Percentiles rank a stretch among this genome's conserved stretches.
These are phyloP conservation scores for Spodoptera littoralis DNA, from an alignment of 2,888 invertebrate species.

Conservation along the genomic window DNA sequence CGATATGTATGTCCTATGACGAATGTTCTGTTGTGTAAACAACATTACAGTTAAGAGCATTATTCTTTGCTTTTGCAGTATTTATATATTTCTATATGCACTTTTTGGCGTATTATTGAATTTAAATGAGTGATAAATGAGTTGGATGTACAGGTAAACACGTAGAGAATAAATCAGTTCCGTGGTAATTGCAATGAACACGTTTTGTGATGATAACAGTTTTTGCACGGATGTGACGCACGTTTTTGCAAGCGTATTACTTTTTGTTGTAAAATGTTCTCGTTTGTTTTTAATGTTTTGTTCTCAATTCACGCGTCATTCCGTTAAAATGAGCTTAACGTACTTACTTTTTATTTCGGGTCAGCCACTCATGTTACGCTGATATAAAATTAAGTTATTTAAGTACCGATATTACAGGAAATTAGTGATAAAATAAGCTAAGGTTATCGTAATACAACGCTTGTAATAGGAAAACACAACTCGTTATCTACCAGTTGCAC, in stretches of 20 bases:
- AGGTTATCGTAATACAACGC: conserved; percentile 34
- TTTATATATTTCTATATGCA: neutral
- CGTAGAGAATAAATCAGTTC: too few relatives aligned
- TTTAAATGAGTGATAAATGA: too few relatives aligned
- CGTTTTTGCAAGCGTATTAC: conserved; percentile 9
- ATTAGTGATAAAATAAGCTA: conserved; percentile 29
- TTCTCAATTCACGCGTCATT: conserved; percentile 5
- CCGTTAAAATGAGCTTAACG: neutral
- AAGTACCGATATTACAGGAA: conserved; percentile 30
- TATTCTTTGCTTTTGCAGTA: neutral
- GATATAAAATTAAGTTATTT: too few relatives aligned
- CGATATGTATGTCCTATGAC: conserved; percentile 3
- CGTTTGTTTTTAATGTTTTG: conserved; percentile 5
- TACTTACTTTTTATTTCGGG: neutral
- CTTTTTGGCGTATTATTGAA: too few relatives aligned
- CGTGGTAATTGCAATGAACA: too few relatives aligned
- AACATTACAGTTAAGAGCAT: conserved; percentile 9
- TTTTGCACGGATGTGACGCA: conserved; percentile 17
- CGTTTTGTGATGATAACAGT: neutral
- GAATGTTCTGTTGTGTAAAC: conserved; percentile 20
- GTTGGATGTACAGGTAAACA: too few relatives aligned
- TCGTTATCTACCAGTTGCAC: conserved; percentile 29
- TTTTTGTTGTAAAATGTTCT: conserved; percentile 3
- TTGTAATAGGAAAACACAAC: conserved; percentile 29
- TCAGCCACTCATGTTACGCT: too few relatives aligned